Evolutionary conservation across 1,140 invertebrate genomes (phyloP).

Genomic region (Pogonus chalceus): DNA sequence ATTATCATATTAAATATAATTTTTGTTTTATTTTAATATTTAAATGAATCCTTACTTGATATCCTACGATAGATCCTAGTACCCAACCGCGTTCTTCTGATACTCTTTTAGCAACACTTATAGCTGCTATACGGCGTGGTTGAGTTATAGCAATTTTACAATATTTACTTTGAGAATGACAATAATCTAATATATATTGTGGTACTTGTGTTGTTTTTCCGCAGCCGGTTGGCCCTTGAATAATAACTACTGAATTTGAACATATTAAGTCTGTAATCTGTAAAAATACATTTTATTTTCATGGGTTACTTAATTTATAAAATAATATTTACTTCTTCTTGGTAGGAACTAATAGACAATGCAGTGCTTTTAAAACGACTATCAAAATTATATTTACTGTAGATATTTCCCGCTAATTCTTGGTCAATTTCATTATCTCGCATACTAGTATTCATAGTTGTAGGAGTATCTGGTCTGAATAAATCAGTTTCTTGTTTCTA

Average conservation of each 20-base stretch:
- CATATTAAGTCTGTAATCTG: constrained; percentile 53
- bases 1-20: constrained; percentile 9
- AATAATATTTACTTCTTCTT: constrained; percentile 2
- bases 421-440: background rate
- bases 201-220: constrained; percentile 74
- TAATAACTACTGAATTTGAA: constrained; percentile 60
- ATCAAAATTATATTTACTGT: constrained; percentile 11
- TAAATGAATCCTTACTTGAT: constrained; percentile 45
- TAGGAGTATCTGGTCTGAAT: background rate
- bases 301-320: background rate
- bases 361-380: background rate
- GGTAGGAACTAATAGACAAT: constrained; percentile 4
- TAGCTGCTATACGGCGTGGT: constrained; percentile 80
- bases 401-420: background rate
- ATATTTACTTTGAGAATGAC: constrained; percentile 41
- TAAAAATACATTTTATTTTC: background rate
- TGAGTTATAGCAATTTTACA: constrained; percentile 82
- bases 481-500: background rate
- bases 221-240: constrained; percentile 81
- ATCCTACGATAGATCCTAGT: constrained; percentile 76
- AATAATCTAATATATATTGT: constrained; percentile 76
- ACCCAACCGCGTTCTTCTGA: constrained; percentile 69
- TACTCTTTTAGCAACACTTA: constrained; percentile 77
- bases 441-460: background rate
- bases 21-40: background rate